Conservation (phyloP, 35 echinoderm and acorn worm genomes). For the Amphiura filiformis region DNA sequence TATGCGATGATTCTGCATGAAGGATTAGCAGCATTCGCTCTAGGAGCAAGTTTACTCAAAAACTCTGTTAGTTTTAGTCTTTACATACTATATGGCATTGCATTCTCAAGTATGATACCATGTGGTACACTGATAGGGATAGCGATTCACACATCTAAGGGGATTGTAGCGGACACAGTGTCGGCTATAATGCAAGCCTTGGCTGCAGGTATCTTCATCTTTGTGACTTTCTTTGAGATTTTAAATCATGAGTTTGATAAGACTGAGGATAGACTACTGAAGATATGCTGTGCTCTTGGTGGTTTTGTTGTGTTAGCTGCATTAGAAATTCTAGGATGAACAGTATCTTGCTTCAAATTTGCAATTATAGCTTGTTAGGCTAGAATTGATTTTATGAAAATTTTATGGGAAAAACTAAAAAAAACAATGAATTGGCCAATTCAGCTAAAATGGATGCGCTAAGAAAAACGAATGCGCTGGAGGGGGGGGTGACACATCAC, state of each 20-base stretch:
- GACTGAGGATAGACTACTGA: slow-evolving; percentile 54
- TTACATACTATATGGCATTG: slow-evolving; percentile 48
- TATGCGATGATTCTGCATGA: slow-evolving; percentile 88
- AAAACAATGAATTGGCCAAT: too few species aligned
- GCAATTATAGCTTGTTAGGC: too few species aligned
- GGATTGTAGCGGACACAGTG: slow-evolving; percentile 40
- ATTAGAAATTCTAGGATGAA: slow-evolving; percentile 54
- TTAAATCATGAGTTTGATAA: slow-evolving; percentile 93
- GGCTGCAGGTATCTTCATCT: slow-evolving; percentile 93
- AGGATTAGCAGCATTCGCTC: slow-evolving; percentile 85
- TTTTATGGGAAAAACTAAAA: too few species aligned
- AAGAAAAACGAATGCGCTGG: too few species aligned
- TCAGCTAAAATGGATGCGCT: too few species aligned
- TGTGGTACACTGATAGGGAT: slow-evolving; percentile 72
- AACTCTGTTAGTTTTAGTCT: slow-evolving; percentile 28
- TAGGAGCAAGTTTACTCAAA: slow-evolving; percentile 77
- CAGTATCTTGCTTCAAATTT: too few species aligned
- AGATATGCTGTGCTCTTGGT: slow-evolving; percentile 48
- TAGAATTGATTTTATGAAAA: too few species aligned
- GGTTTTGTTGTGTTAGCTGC: slow-evolving; percentile 70
- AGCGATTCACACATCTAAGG: slow-evolving; percentile 22
- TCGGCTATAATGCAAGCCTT: slow-evolving; percentile 83
- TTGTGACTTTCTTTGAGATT: slow-evolving; percentile 98
- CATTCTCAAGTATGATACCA: slow-evolving; percentile 90
- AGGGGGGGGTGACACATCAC: too few species aligned